Conservation (phyloP, 2,888 invertebrate genomes). For the Hydriomena furcata region DNA sequence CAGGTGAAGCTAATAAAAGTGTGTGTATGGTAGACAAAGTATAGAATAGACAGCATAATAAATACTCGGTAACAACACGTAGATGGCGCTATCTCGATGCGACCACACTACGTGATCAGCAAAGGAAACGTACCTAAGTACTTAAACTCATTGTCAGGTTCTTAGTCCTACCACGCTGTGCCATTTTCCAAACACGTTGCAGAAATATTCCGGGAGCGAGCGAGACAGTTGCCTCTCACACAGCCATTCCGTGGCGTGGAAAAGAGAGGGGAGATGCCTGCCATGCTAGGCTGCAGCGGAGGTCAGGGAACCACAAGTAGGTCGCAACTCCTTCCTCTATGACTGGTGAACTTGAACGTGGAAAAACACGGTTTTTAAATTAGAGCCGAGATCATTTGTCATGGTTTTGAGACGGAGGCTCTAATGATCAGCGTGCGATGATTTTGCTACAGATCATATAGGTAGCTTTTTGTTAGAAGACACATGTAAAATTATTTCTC, state of each 20-base stretch:
- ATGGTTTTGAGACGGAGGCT: neutral
- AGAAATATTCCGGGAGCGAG: constrained; percentile 80
- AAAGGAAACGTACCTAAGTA: neutral
- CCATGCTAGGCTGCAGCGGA: constrained; percentile 74
- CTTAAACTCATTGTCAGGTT: constrained; percentile 61
- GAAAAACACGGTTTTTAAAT: constrained; percentile 75
- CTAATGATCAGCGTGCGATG: neutral
- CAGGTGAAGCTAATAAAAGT: too few species aligned
- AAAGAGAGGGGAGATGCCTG: constrained; percentile 50
- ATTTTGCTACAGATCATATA: neutral
- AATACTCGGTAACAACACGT: neutral
- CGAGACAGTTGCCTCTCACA: constrained; percentile 46
- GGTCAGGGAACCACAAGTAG: constrained; percentile 83
- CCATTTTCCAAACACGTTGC: constrained; percentile 73
- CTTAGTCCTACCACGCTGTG: constrained; percentile 47
- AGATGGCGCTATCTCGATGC: constrained; percentile 8
- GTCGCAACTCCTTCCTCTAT: constrained; percentile 79
- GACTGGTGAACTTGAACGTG: constrained; percentile 76
- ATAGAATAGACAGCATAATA: neutral
- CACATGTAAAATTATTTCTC: neutral
- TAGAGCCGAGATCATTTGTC: constrained; percentile 14
- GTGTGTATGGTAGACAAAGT: too few species aligned
- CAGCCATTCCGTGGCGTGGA: constrained; percentile 40
- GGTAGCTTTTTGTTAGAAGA: neutral
- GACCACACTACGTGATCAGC: constrained; percentile 11